Percentiles rank a stretch among this genome's conserved stretches.
Evolutionary conservation across 2,888 invertebrate genomes (phyloP).

Genomic region (Cephalotes varians): DNA sequence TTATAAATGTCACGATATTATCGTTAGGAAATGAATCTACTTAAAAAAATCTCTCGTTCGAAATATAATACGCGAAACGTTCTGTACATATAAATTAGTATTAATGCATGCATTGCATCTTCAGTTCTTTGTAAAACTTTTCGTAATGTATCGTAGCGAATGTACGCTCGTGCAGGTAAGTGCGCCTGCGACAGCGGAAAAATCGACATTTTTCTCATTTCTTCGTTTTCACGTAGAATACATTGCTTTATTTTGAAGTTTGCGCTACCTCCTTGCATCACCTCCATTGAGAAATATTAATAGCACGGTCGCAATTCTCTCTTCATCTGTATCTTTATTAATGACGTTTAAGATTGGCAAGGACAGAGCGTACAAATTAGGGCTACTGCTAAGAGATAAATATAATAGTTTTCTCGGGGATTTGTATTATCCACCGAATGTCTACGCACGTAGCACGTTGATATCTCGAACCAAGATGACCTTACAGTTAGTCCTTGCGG

Average conservation of each 20-base stretch:
- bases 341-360: conserved; percentile 59
- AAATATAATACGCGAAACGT: neutral
- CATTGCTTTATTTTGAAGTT: neutral
- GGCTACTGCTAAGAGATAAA: conserved; percentile 40
- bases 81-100: conserved; percentile 5
- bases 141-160: neutral
- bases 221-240: neutral
- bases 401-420: conserved; percentile 64
- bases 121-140: neutral
- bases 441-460: conserved; percentile 68
- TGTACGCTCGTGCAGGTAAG: neutral
- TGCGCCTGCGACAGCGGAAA: neutral
- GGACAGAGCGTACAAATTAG: conserved; percentile 63
- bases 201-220: conserved; percentile 33
- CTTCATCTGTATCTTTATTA: conserved; percentile 1
- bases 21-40: neutral
- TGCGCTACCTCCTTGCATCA: neutral
- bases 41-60: neutral
- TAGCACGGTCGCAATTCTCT: neutral
- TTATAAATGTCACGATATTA: neutral
- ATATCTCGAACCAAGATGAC: conserved; percentile 69
- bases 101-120: neutral
- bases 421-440: conserved; percentile 50
- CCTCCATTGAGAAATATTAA: conserved; percentile 21
- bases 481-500: conserved; percentile 65